Base-by-base conservation (phyloP, 2,113 vertebrate genomes). In the Scalopus aquaticus region DNA sequence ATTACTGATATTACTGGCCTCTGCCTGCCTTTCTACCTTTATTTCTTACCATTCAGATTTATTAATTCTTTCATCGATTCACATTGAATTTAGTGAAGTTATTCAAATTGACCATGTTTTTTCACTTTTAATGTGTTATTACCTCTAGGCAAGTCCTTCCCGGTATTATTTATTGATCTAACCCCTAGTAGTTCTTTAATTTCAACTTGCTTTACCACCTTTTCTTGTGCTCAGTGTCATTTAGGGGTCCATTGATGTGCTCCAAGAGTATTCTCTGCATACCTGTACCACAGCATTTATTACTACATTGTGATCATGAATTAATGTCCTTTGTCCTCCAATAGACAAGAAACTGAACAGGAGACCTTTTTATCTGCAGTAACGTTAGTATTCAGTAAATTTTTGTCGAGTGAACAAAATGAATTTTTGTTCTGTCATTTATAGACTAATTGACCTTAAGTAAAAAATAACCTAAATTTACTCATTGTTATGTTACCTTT, bases 341-440 rank as follows among this genome's bases (percentile, higher is more conserved):
- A 9, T 69, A 73, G 39, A 67, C 30, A 37, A 2, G 49, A 93
- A 91, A n/a, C 35, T 51, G 37, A 73, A 58, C 8, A 62, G 28
- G 37, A 93, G 35, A 42, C 5, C 8, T 77, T 83, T 82, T 49
- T 62, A 56, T 93, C 9, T 88, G 7, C 8, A 54, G 42, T 67
- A 60, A n/a, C 69, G 17, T 93, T 82, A 39, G 15, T 30, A 81
- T 24, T 51, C 20, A 93, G 46, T 91, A 67, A 4, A 58, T 69
- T 90, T 86, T 87, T 82, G 10, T 26, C 91, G 51, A 91, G 56
- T 82, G 32, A 95, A 79, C 88, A 4, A 56, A 93, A 77, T 78
- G 3, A 56, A 90, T 58, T 79, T 92, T 94, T 90, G 15, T 85
- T 93, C 42, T 93, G 6, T 16, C 28, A 69, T 69, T 77, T 39